Base-by-base conservation (phyloP, 2,797 vertebrate species). In the Tapera naevia region DNA sequence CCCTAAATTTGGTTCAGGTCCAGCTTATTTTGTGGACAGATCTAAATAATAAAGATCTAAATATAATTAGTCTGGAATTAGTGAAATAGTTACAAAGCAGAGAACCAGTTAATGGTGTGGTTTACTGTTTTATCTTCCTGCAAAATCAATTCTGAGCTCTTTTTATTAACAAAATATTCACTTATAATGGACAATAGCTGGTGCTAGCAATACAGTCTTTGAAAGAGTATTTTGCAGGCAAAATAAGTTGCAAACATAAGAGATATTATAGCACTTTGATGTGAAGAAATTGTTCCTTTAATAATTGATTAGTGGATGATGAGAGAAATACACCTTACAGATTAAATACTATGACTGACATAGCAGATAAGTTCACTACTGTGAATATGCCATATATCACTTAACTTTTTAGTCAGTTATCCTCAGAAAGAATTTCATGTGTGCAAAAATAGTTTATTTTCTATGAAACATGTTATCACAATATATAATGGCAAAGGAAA, bases 271-370 rank as follows among this genome's bases (percentile, higher is more conserved):
- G 53, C 16, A 58, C 86, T 90, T 91, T 94, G 86, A 93, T 85
- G 67, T 90, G 96, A 94, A 95, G 91, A 94, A 89, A 90, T 7
- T 78, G 41, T 93, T 91, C 35, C 18, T 72, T 96, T 94, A 93
- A 94, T 96, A 94, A 95, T 78, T 96, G 71, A 95, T 95, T 62
- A 94, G 67, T 56, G 39, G 46, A 46, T 95, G 83, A 88, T 87
- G 69, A 85, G 53, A 86, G 66, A 88, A 94, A 71, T 67, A n/a
- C 39, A 91, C 45, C 39, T 86, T 66, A 39, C 37, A 74, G 10
- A 25, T 87, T 43, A 94, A 92, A 88, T 61, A 18, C 32, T 85
- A 28, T 66, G 89, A 94, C 37, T 93, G 88, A 82, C 80, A 80
- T 35, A 67, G 21, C 24, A 82, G 57, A 18, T 56, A 74, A 54